Conservation (phyloP, 2,888 invertebrate species). For the Hipparchia sbordonii region DNA sequence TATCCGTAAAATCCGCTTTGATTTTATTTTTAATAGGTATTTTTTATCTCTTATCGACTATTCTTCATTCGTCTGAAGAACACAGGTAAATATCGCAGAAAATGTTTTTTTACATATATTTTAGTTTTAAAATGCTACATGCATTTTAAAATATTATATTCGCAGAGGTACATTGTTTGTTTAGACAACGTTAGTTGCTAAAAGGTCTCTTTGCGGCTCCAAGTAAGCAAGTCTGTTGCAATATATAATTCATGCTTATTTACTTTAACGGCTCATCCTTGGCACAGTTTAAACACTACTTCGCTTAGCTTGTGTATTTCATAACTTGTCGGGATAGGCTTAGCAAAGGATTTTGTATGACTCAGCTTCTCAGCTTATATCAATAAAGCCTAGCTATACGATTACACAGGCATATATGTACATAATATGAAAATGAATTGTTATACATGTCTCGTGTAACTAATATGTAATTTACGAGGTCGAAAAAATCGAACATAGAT, state of each 20-base stretch:
- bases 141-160: neutral
- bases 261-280: conserved; percentile 39
- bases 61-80: too few species aligned
- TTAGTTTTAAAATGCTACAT: conserved; percentile 4
- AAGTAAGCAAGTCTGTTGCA: conserved; percentile 30
- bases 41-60: too few species aligned
- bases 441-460: too few species aligned
- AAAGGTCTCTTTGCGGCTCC: conserved; percentile 18
- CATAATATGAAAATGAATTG: too few species aligned
- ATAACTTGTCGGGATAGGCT: conserved; percentile 31
- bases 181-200: conserved; percentile 19
- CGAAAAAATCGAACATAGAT: too few species aligned
- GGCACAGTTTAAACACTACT: conserved; percentile 37
- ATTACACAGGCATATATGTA: neutral
- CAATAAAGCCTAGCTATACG: too few species aligned
- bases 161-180: conserved; percentile 3
- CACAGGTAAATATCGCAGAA: neutral
- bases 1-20: neutral
- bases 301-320: conserved; percentile 28
- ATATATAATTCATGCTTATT: conserved; percentile 39
- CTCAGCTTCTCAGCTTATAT: neutral
- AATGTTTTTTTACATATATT: neutral
- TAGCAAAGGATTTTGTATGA: conserved; percentile 25
- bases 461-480: too few species aligned
- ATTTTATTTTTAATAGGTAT: too few species aligned